phyloP scores from a whole-genome alignment of 2,797 vertebrate species.

The Halcyon chelicuti region DNA sequence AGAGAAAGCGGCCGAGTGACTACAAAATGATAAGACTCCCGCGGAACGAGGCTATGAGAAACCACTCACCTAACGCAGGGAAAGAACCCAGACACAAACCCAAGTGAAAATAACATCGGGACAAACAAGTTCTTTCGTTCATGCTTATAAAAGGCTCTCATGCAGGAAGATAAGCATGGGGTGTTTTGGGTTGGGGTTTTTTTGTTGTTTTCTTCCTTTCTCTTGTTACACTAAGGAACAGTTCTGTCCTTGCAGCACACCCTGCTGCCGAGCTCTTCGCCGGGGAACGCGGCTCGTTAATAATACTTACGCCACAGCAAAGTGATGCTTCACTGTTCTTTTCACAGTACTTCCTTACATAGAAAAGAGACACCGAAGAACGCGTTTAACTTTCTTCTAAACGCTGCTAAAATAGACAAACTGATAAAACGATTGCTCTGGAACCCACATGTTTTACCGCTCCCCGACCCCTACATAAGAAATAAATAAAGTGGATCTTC shows the following conservation, averaged over 20 bases:
- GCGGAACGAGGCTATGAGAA: not conserved
- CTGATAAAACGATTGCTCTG: conserved; percentile 70
- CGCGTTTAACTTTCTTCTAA: conserved; percentile 40
- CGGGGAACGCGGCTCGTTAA: not conserved
- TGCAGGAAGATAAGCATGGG: conserved; percentile 39
- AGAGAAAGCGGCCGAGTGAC: conserved; percentile 13
- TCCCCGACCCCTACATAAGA: conserved; percentile 52
- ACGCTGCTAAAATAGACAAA: conserved; percentile 71
- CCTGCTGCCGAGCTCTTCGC: conserved; percentile 55
- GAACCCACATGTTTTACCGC: conserved; percentile 66
- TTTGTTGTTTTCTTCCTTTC: not conserved
- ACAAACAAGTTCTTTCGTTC: conserved; percentile 52
- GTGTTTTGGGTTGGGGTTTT: no score
- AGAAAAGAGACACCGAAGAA: conserved; percentile 71
- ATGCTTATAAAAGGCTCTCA: conserved; percentile 74
- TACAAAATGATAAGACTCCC: not conserved
- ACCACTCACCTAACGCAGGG: conserved; percentile 28
- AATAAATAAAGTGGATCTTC: conserved; percentile 78
- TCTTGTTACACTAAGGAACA: conserved; percentile 40
- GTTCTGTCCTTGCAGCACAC: conserved; percentile 61
- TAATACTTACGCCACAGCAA: conserved; percentile 72
- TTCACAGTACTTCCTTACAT: conserved; percentile 78
- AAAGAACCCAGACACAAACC: conserved; percentile 46
- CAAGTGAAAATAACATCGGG: conserved; percentile 62
- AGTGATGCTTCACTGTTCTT: conserved; percentile 74